Conservation (phyloP, 2,113 vertebrate genomes). For the Rhinolophus ferrumequinum region DNA sequence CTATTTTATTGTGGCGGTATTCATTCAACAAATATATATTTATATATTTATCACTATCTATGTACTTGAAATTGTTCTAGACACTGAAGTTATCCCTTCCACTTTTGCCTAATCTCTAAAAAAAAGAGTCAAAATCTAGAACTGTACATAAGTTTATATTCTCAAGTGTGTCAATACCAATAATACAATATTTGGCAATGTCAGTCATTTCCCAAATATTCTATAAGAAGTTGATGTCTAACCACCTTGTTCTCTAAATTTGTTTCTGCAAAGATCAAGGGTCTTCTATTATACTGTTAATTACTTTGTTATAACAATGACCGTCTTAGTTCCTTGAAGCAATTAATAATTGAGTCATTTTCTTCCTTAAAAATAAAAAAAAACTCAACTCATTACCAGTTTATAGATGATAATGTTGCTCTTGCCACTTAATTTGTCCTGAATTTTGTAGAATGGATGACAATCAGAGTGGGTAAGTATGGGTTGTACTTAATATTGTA, state of each 20-base stretch:
- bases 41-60: not conserved
- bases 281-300: not conserved
- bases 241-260: not conserved
- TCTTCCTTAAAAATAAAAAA: not conserved
- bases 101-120: conserved; percentile 1
- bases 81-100: not conserved
- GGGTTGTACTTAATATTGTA: not conserved
- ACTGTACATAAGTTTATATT: not conserved
- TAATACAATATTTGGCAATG: not conserved
- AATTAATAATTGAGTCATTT: not conserved
- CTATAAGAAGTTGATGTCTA: not conserved
- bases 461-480: not conserved
- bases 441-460: not conserved
- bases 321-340: not conserved
- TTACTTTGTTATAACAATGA: not conserved
- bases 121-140: not conserved
- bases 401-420: not conserved
- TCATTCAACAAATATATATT: not conserved
- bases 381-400: not conserved
- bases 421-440: not conserved
- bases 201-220: not conserved
- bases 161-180: not conserved
- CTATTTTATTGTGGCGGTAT: not conserved
- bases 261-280: not conserved
- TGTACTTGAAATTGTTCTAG: not conserved